Base-by-base conservation (phyloP, 2,113 vertebrate species). In the Formicarius rufipectus region DNA sequence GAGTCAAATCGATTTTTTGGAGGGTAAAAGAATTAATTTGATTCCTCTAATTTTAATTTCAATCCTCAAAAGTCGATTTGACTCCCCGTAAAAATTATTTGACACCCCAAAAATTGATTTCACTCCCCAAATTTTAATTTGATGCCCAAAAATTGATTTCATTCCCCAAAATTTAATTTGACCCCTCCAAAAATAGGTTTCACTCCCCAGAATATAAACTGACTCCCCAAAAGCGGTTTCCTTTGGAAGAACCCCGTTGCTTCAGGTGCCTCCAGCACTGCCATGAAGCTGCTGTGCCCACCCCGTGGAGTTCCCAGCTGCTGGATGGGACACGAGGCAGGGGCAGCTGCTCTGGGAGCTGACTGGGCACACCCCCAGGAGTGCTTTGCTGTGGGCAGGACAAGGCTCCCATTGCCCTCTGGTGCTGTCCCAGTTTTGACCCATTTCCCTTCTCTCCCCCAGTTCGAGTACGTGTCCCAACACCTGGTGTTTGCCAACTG, bases 401-500 rank as follows among this genome's bases (percentile, higher is more conserved):
- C 37, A n/a, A 47, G 45, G 5, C n/a, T 84, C 58, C 64, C 80
- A 10, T 33, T 55, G 22, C 84, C 72, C 30, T 21, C 2, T 2
- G 82, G 23, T 23, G 56, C 47, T 62, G 15, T 18, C 33, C 69
- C 53, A 45, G 68, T 16, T 49, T 7, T 84, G 90, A 47, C 19
- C 35, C 8, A 0, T 52, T 62, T 33, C 50, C 1, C 37, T 84
- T 84, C 97, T 95, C 92, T 77, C 14, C 87, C 92, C 64, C 98
- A 99, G 99, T 99, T 99, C 96, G 99, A 99, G 95, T 99, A 99
- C 6, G 98, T 99, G 92, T 99, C 99, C 50, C 99, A 99, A 30
- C 99, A 99, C 63, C 97, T 99, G 97, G 99, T 99, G 90, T 99
- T 99, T 96, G 99, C 99, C 97, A 99, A 99, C 98, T 99, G 99